Conservation (phyloP, 2,113 vertebrate genomes). For the Macaca nemestrina region DNA sequence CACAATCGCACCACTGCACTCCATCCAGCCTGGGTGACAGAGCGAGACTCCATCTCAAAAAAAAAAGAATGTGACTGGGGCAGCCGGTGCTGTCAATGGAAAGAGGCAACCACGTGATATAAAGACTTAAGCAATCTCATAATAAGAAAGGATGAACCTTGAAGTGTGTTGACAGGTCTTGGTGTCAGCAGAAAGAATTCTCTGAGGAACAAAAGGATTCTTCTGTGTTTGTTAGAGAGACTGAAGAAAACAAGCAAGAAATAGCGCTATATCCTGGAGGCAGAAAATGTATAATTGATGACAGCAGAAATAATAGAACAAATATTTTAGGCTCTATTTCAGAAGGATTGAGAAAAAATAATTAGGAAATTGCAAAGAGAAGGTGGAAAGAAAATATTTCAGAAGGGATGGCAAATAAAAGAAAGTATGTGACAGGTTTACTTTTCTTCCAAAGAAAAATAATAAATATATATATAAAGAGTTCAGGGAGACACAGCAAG, state of each 20-base stretch:
- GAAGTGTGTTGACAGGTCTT: constrained; percentile 48
- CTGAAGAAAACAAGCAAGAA: constrained; percentile 44
- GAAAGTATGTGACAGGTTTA: background rate
- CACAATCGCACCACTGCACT: rapidly evolving
- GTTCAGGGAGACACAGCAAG: background rate
- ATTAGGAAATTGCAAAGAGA: constrained; percentile 38
- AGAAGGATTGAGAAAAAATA: constrained; percentile 24
- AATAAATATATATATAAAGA: background rate
- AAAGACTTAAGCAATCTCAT: background rate
- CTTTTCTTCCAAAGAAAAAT: background rate
- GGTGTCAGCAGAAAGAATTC: constrained; percentile 17
- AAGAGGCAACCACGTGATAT: background rate
- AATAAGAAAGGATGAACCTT: background rate
- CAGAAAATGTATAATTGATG: constrained; percentile 54
- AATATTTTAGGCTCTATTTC: constrained; percentile 15
- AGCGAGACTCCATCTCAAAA: too few relatives aligned
- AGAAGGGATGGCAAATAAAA: background rate
- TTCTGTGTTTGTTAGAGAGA: constrained; percentile 60
- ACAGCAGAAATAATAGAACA: constrained; percentile 35
- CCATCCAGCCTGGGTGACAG: too few relatives aligned
- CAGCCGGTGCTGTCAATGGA: background rate
- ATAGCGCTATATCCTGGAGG: background rate
- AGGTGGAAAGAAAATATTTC: background rate
- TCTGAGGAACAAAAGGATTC: constrained; percentile 57
- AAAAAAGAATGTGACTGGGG: background rate